phyloP scores from a whole-genome alignment of 2,888 invertebrate genomes.

The Amorpha juglandis region DNA sequence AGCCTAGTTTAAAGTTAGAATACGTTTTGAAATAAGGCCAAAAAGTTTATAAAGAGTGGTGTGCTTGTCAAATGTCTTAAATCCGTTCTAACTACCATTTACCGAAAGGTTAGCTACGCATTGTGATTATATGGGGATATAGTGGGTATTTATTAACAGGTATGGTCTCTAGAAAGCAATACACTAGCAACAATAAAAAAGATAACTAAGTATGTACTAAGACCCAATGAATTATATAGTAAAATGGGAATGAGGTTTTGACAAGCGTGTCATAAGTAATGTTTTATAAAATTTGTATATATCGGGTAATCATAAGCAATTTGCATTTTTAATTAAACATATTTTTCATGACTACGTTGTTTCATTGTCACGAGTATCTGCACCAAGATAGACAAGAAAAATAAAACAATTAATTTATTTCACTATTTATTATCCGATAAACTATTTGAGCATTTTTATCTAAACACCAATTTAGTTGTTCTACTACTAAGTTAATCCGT shows the following conservation, averaged over 20 bases:
- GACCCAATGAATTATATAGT: too few species aligned
- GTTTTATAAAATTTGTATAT: conserved; percentile 7
- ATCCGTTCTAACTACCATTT: neutral
- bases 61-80: neutral
- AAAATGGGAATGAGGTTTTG: neutral
- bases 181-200: too few species aligned
- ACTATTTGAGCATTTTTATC: neutral
- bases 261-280: neutral
- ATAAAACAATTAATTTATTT: neutral
- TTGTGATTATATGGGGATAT: too few species aligned
- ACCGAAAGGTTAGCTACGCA: too few species aligned
- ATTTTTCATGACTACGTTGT: neutral
- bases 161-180: too few species aligned
- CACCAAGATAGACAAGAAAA: neutral
- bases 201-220: too few species aligned
- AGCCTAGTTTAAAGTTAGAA: too few species aligned
- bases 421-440: conserved; percentile 9
- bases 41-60: neutral
- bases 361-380: neutral
- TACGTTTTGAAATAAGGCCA: too few species aligned
- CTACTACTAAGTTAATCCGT: too few species aligned
- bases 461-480: too few species aligned
- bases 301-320: conserved; percentile 8
- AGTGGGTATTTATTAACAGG: too few species aligned
- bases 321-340: conserved; percentile 10